phyloP scores from a whole-genome alignment of 2,888 invertebrate species.

The Tanytarsus gracilentus region DNA sequence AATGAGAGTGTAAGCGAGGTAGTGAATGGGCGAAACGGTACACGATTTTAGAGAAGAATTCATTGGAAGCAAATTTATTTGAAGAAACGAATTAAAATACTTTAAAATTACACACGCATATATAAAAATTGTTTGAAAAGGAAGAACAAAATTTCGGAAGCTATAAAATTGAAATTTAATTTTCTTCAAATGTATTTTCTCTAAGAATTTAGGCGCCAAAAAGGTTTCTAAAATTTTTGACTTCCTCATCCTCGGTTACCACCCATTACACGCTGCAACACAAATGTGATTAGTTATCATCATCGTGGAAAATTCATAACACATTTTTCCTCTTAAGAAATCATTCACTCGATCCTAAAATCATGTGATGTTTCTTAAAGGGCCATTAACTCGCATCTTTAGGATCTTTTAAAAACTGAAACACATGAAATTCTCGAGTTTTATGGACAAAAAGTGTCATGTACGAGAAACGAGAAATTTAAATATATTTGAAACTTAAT shows the following conservation, averaged over 20 bases:
- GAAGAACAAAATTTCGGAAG: constrained; percentile 23
- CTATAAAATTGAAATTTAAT: constrained; percentile 23
- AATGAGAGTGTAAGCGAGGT: neutral
- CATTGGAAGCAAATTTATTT: neutral
- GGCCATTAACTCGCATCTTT: neutral
- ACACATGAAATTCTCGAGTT: neutral
- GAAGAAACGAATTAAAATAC: neutral
- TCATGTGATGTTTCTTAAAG: neutral
- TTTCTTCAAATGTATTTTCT: constrained; percentile 22
- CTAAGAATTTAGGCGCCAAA: neutral
- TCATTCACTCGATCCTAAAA: neutral
- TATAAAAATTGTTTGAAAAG: constrained; percentile 24
- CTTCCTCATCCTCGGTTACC: neutral
- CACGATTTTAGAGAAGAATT: neutral
- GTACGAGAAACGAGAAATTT: neutral
- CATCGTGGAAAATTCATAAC: constrained; percentile 5
- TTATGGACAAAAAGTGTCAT: neutral
- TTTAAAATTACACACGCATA: constrained; percentile 16
- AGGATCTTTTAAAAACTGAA: neutral
- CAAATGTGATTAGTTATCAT: neutral
- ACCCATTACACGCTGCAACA: too few relatives aligned
- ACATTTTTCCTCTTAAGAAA: neutral
- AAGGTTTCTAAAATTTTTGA: neutral
- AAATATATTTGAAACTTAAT: constrained; percentile 19
- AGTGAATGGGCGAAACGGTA: constrained; percentile 8